Evolutionary conservation across 2,888 invertebrate genomes (phyloP), one percentile per base, ranked within the genome.

Genomic region (Electrophaes corylata): DNA sequence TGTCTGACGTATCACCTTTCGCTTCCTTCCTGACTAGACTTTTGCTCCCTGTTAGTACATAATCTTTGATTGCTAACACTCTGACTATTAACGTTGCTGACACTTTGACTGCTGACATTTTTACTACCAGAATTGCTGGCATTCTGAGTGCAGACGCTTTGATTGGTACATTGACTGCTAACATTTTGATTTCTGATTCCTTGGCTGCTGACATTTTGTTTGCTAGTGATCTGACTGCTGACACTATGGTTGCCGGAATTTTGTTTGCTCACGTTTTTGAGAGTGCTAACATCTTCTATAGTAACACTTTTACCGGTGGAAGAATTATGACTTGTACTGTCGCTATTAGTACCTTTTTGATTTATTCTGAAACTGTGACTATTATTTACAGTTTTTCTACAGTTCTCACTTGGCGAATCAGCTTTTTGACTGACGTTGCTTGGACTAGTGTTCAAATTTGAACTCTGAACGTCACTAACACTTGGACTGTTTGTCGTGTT

Each of bases 1-100:
- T 54, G 52, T 4, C 60, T 39, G 57, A 12, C 35, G 71, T 75
- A 78, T 78, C 78, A 78, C 78, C 78, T 75, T 18, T 63, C 56
- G 8, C 45, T 60, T 11, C 39, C 44, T 14, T 47, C 55, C 11
- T 48, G 48, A 48, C 43, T 48, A 35, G 48, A 19, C 29, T 55
- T 43, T n/a, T 19, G 31, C 26, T 43, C 35, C 33, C 33, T 41
- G n/a, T 23, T 47, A 18, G 12, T 39, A 29, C 45, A 45, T 12
- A 29, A 39, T 5, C 11, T 26, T 20, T 53, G 53, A 31, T 18
- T 39, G 46, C 51, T 46, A 18, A 18, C 20, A 16, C n/a, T 47
- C 37, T 57, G 45, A 33, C 33, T 51, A 6, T 11, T 20, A 16
- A 18, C 50, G 1, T 10, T 29, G 20, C 35, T 19, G 18, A 19